Conservation (phyloP, 1,140 invertebrate genomes). For the Oreohelix idahoensis region DNA sequence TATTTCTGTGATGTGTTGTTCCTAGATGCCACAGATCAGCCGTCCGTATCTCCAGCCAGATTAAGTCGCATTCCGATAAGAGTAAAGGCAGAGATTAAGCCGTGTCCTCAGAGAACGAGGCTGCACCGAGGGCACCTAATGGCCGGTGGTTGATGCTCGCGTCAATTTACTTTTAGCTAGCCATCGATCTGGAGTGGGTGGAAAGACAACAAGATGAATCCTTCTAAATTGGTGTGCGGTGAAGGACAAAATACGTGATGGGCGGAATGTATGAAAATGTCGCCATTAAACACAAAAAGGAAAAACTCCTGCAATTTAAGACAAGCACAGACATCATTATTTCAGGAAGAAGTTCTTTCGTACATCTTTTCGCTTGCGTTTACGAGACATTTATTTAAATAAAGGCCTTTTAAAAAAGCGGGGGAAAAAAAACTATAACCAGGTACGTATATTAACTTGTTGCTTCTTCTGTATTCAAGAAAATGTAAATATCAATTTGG, state of each 20-base stretch:
- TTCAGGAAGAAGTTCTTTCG: not conserved
- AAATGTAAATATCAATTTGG: no score
- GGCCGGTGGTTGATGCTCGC: not conserved
- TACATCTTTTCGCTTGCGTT: not conserved
- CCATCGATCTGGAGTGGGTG: not conserved
- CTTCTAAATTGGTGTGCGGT: not conserved
- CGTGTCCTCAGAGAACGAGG: not conserved
- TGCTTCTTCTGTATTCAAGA: not conserved
- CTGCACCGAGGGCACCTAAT: not conserved
- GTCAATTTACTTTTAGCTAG: not conserved
- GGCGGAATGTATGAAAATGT: not conserved
- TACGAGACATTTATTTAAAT: no score
- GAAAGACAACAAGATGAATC: not conserved
- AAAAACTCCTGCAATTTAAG: not conserved
- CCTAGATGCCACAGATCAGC: not conserved
- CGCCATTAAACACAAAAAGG: not conserved
- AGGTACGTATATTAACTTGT: no score
- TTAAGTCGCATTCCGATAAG: not conserved
- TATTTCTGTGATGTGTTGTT: not conserved
- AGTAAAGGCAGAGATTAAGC: not conserved
- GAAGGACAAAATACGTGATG: not conserved
- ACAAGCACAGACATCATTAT: not conserved
- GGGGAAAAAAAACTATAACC: no score
- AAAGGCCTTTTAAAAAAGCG: no score
- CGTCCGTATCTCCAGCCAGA: not conserved